Evolutionary conservation across 2,888 invertebrate genomes (phyloP), one percentile per base, ranked within the genome.

Genomic region (Caenorhabditis angaria): DNA sequence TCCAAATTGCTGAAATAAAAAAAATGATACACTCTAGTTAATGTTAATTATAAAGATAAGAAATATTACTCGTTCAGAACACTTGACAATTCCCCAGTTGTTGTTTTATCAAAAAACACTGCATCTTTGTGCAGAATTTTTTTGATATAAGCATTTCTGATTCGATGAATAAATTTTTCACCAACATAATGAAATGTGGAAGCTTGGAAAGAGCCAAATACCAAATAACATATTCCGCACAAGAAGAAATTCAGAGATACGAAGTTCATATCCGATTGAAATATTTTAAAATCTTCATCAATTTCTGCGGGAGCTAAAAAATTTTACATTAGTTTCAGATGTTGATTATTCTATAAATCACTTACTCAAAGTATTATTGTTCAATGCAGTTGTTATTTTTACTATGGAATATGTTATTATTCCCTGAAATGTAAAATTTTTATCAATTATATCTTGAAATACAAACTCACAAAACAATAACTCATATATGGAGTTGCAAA

Each of bases 21-120:
- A 1, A 59, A n/a, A 18, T 20, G n/a, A n/a, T n/a, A n/a, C n/a
- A n/a, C n/a, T n/a, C n/a, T n/a, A 27, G 2, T 32, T 32, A 8
- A 32, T 41, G 41, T 41, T 18, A 14, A 3, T 14, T 41, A 3
- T 14, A 12, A 41, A 32, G 2, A 18, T 0, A 57, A 28, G 12
- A 14, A n/a, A 20, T 64, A 87, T 83, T 85, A 90, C 90, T 90
- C 90, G 6, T 89, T 88, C 14, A 90, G 81, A 76, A 89, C 88
- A 5, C 88, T 88, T 3, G 89, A 88, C 50, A 90, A 83, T 73
- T 89, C 89, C 22, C 90, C 90, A 28, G 88, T 88, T 65, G 88
- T 87, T 70, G 89, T 88, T 18, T 83, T 87, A 76, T 89, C 89
- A 80, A 87, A 89, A 88, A 88, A 89, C 6, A 83, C 82, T 55